Evolutionary conservation across 2,888 invertebrate genomes (phyloP).

Genomic region (Athalia rosae): DNA sequence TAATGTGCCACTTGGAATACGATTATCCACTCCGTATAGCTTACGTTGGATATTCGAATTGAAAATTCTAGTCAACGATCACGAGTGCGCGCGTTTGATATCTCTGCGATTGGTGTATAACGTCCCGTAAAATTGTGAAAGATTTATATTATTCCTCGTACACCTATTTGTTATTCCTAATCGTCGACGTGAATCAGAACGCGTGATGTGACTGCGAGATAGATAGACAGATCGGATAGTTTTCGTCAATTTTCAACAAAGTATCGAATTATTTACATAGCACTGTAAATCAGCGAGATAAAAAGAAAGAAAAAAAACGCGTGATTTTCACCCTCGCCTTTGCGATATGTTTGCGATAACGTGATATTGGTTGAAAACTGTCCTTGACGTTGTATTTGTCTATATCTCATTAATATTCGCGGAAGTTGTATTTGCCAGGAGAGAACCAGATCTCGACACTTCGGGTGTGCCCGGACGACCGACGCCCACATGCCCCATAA

Average conservation of each 20-base stretch:
- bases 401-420: constrained; percentile 47
- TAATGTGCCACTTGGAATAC: background rate
- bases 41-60: background rate
- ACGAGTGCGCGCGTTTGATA: background rate
- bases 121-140: background rate
- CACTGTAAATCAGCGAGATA: too few relatives aligned
- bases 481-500: constrained; percentile 12
- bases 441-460: constrained; percentile 45
- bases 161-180: too few relatives aligned
- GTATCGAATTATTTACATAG: too few relatives aligned
- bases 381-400: constrained; percentile 44
- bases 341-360: background rate
- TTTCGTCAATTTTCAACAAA: too few relatives aligned
- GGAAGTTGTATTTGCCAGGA: constrained; percentile 41
- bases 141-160: too few relatives aligned
- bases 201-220: constrained; percentile 27
- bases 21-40: background rate
- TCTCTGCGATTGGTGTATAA: constrained; percentile 16
- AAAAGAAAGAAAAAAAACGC: too few relatives aligned
- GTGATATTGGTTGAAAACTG: constrained; percentile 20
- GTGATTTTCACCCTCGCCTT: too few relatives aligned
- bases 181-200: constrained; percentile 20
- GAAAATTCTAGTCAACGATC: constrained; percentile 14
- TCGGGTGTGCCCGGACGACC: constrained; percentile 26
- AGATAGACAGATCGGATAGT: background rate